Conservation (phyloP, 2,113 vertebrate genomes). For the Calypte anna region DNA sequence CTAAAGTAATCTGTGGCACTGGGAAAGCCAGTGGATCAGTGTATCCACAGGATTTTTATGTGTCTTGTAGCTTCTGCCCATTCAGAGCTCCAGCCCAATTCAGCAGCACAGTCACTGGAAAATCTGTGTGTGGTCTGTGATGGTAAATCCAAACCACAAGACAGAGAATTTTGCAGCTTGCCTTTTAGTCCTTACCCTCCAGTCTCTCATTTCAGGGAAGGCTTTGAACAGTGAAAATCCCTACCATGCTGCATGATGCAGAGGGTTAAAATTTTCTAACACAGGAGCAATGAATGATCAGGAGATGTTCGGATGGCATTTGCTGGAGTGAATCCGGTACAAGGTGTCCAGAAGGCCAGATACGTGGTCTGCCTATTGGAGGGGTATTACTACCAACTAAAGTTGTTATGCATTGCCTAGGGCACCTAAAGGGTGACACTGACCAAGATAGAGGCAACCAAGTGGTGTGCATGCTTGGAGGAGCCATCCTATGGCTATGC, state of each 20-base stretch:
- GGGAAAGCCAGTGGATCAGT: background rate
- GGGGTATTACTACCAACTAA: no score
- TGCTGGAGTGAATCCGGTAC: no score
- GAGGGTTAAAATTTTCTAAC: no score
- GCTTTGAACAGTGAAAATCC: background rate
- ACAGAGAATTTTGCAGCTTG: background rate
- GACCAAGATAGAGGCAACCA: no score
- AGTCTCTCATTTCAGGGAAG: background rate
- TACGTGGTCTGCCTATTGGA: no score
- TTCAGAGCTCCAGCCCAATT: background rate
- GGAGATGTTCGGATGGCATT: no score
- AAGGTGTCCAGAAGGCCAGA: no score
- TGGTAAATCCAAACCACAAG: background rate
- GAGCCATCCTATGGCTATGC: no score
- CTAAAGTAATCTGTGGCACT: background rate
- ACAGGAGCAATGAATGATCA: no score
- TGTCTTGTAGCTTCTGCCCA: background rate
- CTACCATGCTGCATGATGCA: background rate
- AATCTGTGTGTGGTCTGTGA: background rate
- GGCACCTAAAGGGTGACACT: no score
- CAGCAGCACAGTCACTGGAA: background rate
- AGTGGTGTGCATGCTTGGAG: no score
- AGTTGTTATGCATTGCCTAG: no score
- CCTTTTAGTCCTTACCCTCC: background rate
- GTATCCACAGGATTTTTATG: background rate